Percentiles rank a stretch among this genome's conserved stretches.
phyloP scores from a whole-genome alignment of 2,888 invertebrate genomes.

The Bellardia pandia region DNA sequence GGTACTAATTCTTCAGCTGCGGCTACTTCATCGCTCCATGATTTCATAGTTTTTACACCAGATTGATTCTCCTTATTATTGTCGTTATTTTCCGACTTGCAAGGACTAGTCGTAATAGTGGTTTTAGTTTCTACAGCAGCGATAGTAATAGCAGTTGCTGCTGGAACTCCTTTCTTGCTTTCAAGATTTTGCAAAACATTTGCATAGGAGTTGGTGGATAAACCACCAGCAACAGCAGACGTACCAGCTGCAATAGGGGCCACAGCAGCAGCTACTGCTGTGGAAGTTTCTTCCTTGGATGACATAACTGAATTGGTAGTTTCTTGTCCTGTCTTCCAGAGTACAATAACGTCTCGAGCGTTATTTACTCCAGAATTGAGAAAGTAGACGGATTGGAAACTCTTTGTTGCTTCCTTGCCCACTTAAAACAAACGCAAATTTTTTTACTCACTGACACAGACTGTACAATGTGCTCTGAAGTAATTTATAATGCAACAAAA shows the following conservation, averaged over 20 bases:
- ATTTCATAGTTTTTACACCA: conserved; percentile 80
- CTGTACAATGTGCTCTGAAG: conserved; percentile 28
- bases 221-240: conserved; percentile 81
- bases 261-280: conserved; percentile 72
- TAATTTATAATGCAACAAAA: conserved; percentile 39
- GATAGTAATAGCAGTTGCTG: conserved; percentile 39
- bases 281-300: conserved; percentile 80
- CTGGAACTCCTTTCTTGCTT: conserved; percentile 74
- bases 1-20: conserved; percentile 73
- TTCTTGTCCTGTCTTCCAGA: conserved; percentile 74
- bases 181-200: conserved; percentile 86
- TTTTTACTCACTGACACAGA: conserved; percentile 11
- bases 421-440: conserved; percentile 57
- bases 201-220: conserved; percentile 87
- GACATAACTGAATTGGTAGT: conserved; percentile 78
- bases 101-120: conserved; percentile 47
- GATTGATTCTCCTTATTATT: conserved; percentile 81
- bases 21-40: conserved; percentile 82
- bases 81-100: conserved; percentile 70
- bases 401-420: conserved; percentile 81
- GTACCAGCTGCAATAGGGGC: conserved; percentile 63
- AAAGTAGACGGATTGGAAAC: conserved; percentile 77
- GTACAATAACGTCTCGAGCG: conserved; percentile 73
- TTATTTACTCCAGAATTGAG: conserved; percentile 73
- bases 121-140: conserved; percentile 53